A percentile compares a stretch with the other conserved stretches of the same genome.
These are phyloP conservation scores for Peromyscus polionotus DNA, from an alignment of 2,113 vertebrate species.

Conservation along the genomic window DNA sequence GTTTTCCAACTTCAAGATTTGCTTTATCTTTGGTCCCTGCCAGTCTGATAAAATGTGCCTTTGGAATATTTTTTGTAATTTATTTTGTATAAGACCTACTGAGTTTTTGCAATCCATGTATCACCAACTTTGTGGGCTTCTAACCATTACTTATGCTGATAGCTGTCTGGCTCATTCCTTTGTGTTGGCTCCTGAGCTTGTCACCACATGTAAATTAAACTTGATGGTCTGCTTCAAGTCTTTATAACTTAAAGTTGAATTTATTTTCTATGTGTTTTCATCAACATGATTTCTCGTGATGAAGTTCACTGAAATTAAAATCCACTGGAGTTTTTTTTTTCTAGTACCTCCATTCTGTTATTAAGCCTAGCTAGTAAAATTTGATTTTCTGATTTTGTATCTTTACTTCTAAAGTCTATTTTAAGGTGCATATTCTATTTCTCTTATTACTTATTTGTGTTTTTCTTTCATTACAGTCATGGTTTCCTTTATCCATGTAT, in stretches of 20 bases:
- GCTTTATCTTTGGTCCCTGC: background rate
- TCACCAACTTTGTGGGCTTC: background rate
- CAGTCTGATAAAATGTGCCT: background rate
- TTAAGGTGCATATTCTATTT: background rate
- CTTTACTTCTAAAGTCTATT: background rate
- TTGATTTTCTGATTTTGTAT: background rate
- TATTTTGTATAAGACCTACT: background rate
- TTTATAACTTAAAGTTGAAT: background rate
- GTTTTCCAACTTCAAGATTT: background rate
- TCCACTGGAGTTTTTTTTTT: background rate
- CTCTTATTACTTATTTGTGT: background rate
- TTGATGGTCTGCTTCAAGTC: background rate
- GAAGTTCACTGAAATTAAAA: background rate
- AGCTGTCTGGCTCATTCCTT: background rate
- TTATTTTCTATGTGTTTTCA: background rate
- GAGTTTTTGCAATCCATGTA: background rate
- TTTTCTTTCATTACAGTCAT: background rate
- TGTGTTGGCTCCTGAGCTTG: background rate
- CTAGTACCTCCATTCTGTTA: background rate
- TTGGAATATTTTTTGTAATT: background rate
- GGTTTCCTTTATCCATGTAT: background rate
- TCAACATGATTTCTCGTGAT: background rate
- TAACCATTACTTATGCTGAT: slow-evolving; percentile 16
- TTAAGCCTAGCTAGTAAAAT: background rate
- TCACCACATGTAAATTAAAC: background rate